Percentiles rank a stretch among this genome's conserved stretches.
These are phyloP conservation scores for Glossophaga mutica DNA, from an alignment of 2,797 vertebrate genomes.

Conservation along the genomic window DNA sequence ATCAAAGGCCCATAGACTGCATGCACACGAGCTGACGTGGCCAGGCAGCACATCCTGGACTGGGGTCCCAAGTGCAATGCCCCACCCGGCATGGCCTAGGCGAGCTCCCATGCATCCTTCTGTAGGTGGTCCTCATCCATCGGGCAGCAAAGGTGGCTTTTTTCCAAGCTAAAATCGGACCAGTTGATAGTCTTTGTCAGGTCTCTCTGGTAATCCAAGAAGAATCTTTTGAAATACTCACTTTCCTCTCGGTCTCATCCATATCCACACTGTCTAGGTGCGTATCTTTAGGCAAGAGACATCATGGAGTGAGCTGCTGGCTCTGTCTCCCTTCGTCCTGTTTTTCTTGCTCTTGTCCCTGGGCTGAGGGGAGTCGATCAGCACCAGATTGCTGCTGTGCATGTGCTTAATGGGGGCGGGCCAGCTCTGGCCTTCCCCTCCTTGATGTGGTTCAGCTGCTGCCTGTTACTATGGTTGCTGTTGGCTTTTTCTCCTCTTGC, in stretches of 20 bases:
- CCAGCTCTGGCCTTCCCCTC: conserved; percentile 86
- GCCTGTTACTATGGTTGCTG: conserved; percentile 71
- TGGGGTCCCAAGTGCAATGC: conserved; percentile 86
- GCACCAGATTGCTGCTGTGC: conserved; percentile 82
- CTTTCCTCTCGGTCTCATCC: neutral
- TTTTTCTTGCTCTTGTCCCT: conserved; percentile 94
- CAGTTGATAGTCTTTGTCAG: conserved; percentile 97
- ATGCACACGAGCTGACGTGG: conserved; percentile 91
- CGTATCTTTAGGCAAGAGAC: neutral
- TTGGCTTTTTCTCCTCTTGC: conserved; percentile 87
- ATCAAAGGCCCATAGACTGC: conserved; percentile 88
- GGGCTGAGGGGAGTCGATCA: conserved; percentile 91
- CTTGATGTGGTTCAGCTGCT: conserved; percentile 86
- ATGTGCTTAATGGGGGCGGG: conserved; percentile 80
- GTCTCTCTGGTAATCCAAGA: conserved; percentile 97
- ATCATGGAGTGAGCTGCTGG: conserved; percentile 83
- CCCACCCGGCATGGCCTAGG: conserved; percentile 87
- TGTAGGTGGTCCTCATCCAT: conserved; percentile 81
- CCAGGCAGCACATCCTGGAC: conserved; percentile 85
- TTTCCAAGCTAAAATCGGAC: conserved; percentile 99
- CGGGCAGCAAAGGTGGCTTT: conserved; percentile 95
- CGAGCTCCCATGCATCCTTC: conserved; percentile 84
- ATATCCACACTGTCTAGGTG: neutral
- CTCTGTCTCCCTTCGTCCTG: conserved; percentile 95
- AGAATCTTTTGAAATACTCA: conserved; percentile 86